These are phyloP conservation scores for Clupea harengus DNA, from an alignment of 2,113 vertebrate species.

Conservation along the genomic window DNA sequence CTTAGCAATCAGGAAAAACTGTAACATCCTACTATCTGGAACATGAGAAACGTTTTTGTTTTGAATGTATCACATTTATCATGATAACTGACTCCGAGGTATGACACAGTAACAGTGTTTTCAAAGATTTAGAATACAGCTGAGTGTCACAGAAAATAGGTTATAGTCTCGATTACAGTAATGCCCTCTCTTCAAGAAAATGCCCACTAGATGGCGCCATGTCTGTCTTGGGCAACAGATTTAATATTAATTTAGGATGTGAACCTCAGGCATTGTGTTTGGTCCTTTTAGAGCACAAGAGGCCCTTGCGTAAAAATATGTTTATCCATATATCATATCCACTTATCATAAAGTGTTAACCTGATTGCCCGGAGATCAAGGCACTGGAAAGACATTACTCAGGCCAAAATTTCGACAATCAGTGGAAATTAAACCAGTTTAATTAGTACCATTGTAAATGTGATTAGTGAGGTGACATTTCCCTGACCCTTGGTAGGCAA, in stretches of 20 bases:
- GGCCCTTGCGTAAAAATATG: too few relatives aligned
- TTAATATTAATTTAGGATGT: neutral
- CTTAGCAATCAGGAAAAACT: too few relatives aligned
- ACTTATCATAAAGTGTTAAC: too few relatives aligned
- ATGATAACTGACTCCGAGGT: neutral
- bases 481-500: neutral
- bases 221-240: neutral
- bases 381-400: neutral
- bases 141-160: neutral
- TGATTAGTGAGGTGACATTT: neutral
- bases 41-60: slow-evolving; percentile 10
- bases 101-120: neutral
- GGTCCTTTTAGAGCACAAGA: neutral
- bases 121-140: neutral
- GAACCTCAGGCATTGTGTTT: neutral
- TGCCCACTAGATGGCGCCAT: neutral
- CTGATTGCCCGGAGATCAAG: too few relatives aligned
- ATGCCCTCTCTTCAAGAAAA: neutral
- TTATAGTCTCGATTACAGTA: neutral
- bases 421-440: neutral
- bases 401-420: neutral
- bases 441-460: neutral
- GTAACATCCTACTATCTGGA: slow-evolving; percentile 46
- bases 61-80: slow-evolving; percentile 16
- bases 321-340: too few relatives aligned